These are phyloP conservation scores for Acanthurus leucopareius DNA, from an alignment of 2,797 vertebrate species.

Conservation along the genomic window DNA sequence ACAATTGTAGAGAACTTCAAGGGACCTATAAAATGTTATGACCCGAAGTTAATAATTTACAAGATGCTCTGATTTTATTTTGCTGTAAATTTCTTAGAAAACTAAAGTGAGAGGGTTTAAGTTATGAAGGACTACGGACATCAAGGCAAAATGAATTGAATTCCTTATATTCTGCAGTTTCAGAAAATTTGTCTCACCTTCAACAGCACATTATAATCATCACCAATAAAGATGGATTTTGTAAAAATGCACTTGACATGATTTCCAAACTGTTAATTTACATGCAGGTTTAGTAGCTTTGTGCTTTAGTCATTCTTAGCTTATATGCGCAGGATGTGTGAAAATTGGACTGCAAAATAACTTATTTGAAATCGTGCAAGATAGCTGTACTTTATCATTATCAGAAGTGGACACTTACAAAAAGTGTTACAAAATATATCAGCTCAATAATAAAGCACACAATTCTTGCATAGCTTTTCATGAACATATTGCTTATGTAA, in stretches of 20 bases:
- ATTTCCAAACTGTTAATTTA: conserved; percentile 3
- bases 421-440: background rate
- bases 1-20: conserved; percentile 17
- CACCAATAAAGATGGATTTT: conserved; percentile 5
- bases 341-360: background rate
- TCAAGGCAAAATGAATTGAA: background rate
- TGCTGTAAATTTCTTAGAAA: conserved; percentile 1
- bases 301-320: background rate
- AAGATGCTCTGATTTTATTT: conserved; percentile 9
- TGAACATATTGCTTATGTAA: background rate
- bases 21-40: conserved; percentile 16
- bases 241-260: background rate
- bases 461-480: background rate
- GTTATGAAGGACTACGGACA: background rate
- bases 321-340: conserved; percentile 3
- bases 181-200: background rate
- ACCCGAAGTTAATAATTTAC: conserved; percentile 29
- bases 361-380: background rate
- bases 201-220: background rate
- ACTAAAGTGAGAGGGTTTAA: background rate
- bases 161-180: conserved; percentile 20
- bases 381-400: background rate
- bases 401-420: background rate
- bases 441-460: background rate
- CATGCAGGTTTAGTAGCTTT: background rate